Evolutionary conservation across 2,797 vertebrate species (phyloP).

Genomic region (Pangasius mekongensis): DNA sequence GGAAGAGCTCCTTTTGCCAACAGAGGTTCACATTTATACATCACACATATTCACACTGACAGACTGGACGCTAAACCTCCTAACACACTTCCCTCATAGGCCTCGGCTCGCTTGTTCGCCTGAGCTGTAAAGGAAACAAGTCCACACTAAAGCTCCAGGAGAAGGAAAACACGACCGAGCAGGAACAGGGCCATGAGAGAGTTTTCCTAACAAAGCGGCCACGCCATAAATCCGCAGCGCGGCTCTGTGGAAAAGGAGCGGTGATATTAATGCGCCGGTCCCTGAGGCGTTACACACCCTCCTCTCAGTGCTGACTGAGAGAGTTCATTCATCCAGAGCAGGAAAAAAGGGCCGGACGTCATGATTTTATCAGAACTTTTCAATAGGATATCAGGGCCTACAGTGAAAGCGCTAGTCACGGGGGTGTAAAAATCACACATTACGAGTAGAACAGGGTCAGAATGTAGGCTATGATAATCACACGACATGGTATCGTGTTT

Average conservation of each 20-base stretch:
- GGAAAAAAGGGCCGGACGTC: conserved; percentile 45
- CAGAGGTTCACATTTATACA: conserved; percentile 12
- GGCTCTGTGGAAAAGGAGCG: conserved; percentile 50
- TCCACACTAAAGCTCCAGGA: conserved; percentile 64
- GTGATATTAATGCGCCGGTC: conserved; percentile 53
- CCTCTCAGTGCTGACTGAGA: conserved; percentile 53
- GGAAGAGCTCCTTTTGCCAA: background rate
- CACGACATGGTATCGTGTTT: background rate
- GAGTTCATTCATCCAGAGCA: conserved; percentile 48
- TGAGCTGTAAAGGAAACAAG: conserved; percentile 52
- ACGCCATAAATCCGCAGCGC: conserved; percentile 58
- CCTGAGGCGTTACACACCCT: conserved; percentile 52
- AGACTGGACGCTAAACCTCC: background rate
- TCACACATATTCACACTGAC: conserved; percentile 6
- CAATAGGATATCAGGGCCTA: background rate
- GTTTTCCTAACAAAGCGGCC: conserved; percentile 63
- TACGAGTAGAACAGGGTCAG: background rate
- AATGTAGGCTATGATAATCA: too few relatives aligned
- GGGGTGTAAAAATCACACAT: background rate
- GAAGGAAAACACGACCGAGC: conserved; percentile 62
- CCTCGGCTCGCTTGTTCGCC: background rate
- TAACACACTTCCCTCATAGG: conserved; percentile 3
- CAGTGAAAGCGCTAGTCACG: background rate
- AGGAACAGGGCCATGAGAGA: conserved; percentile 58
- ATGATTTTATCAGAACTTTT: conserved; percentile 49